phyloP scores from a whole-genome alignment of 2,797 vertebrate genomes.

The Pangasius krempfi region DNA sequence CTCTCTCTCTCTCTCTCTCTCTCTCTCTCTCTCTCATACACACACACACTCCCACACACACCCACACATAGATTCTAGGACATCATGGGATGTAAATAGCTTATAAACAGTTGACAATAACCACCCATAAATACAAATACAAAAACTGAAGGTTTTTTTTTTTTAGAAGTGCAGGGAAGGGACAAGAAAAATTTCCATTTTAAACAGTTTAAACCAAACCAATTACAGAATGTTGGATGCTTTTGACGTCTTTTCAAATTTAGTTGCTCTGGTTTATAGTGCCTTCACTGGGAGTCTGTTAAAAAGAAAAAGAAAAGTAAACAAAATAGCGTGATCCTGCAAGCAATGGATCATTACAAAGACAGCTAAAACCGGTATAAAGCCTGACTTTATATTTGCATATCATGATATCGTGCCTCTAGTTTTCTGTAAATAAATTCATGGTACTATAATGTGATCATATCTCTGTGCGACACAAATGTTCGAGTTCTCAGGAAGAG shows the following conservation, averaged over 20 bases:
- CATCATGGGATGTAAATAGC: constrained; percentile 19
- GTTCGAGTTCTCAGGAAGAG: neutral
- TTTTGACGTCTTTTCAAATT: neutral
- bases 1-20: neutral
- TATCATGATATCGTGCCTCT: neutral
- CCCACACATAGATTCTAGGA: neutral
- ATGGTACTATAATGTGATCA: neutral
- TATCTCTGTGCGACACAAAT: neutral
- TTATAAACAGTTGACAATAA: neutral
- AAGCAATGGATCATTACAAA: neutral
- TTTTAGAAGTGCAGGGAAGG: too few relatives aligned
- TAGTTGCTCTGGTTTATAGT: constrained; percentile 1
- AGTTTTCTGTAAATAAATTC: neutral
- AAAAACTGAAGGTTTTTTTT: neutral
- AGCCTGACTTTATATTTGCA: neutral
- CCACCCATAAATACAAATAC: neutral
- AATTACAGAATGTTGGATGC: neutral
- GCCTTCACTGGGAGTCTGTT: neutral
- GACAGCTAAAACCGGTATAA: too few relatives aligned
- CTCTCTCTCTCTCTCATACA: neutral
- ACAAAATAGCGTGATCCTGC: neutral
- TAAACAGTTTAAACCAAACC: neutral
- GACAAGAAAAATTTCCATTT: neutral
- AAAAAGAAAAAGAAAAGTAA: neutral
- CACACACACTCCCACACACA: neutral